These are phyloP conservation scores for Corythoichthys haematopterus DNA, from an alignment of 2,113 vertebrate genomes.

Conservation along the genomic window DNA sequence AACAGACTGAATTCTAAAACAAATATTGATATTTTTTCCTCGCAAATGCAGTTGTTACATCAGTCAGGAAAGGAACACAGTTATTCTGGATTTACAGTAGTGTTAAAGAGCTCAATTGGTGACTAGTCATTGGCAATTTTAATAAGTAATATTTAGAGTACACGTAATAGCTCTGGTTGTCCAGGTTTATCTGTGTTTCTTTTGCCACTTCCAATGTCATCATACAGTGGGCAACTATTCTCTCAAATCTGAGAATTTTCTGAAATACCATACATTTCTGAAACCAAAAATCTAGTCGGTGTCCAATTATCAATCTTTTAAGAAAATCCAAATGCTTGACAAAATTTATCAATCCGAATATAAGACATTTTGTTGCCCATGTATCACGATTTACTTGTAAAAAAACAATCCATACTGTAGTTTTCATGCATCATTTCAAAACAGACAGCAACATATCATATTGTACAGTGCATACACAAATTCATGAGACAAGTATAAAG, in stretches of 20 bases:
- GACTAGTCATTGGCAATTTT: not conserved
- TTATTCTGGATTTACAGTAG: conserved; percentile 11
- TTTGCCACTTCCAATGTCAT: conserved; percentile 30
- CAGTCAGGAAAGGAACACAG: conserved; percentile 43
- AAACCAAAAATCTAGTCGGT: not conserved
- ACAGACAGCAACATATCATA: conserved; percentile 21
- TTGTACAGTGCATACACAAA: conserved; percentile 21
- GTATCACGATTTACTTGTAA: conserved; percentile 10
- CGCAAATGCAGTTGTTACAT: conserved; percentile 1
- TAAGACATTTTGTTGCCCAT: conserved; percentile 7
- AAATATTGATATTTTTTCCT: conserved; percentile 10
- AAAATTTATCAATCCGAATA: conserved; percentile 33
- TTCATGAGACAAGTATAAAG: conserved; percentile 20
- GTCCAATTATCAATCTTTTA: not conserved
- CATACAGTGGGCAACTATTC: conserved; percentile 5
- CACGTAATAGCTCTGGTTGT: conserved; percentile 1
- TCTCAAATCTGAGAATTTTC: not conserved
- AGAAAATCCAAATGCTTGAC: not conserved
- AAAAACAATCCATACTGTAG: conserved; percentile 6
- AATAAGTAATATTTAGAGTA: not conserved
- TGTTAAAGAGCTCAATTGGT: not conserved
- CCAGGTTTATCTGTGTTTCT: conserved; percentile 51
- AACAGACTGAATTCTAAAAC: conserved; percentile 10
- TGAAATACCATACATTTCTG: not conserved
- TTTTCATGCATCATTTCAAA: conserved; percentile 45